Evolutionary conservation across 1,140 invertebrate genomes (phyloP).

Genomic region (Drosophila virilis): DNA sequence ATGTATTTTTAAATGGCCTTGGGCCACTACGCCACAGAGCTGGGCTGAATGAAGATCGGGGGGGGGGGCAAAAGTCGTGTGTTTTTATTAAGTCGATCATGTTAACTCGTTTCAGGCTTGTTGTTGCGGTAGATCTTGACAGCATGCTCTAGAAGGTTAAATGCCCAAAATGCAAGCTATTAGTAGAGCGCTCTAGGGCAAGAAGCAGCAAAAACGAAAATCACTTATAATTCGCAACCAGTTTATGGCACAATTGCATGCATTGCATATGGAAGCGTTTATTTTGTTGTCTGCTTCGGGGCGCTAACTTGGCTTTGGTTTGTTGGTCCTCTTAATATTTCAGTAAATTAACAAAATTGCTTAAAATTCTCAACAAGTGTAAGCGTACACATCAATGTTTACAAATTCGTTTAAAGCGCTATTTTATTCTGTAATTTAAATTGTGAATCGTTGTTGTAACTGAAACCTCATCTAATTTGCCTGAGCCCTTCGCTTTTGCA

Average conservation of each 20-base stretch:
- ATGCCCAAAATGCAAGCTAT: neutral
- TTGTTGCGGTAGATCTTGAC: neutral
- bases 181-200: neutral
- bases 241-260: neutral
- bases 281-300: neutral
- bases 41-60: slow-evolving; percentile 25
- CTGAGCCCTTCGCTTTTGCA: slow-evolving; percentile 15
- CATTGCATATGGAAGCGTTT: too few species aligned
- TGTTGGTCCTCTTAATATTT: too few species aligned
- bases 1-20: slow-evolving; percentile 82
- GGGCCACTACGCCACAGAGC: slow-evolving; percentile 31
- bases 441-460: neutral
- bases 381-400: too few species aligned
- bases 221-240: slow-evolving; percentile 5
- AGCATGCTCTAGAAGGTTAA: neutral
- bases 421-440: neutral
- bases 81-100: slow-evolving; percentile 22
- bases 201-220: neutral
- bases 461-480: neutral
- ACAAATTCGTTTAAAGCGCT: neutral
- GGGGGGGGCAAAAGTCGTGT: slow-evolving; percentile 4
- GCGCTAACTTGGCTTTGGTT: neutral
- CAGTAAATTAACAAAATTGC: too few species aligned
- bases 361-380: neutral
- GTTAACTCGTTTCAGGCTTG: slow-evolving; percentile 26